phyloP scores from a whole-genome alignment of 2,888 invertebrate genomes.

The Eilema depressum region DNA sequence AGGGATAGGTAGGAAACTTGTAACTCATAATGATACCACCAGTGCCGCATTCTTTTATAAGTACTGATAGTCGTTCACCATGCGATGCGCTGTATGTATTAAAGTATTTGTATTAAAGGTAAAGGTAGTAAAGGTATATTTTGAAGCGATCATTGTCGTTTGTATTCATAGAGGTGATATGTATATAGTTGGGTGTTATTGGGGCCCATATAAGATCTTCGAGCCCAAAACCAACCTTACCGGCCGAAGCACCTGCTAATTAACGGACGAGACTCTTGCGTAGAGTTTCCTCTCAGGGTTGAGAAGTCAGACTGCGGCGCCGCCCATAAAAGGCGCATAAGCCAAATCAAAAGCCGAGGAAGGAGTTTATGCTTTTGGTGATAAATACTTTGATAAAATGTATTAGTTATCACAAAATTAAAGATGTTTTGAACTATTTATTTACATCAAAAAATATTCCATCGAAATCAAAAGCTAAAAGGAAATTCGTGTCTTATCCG shows the following conservation, averaged over 20 bases:
- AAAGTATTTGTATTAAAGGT: too few relatives aligned
- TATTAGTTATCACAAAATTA: not conserved
- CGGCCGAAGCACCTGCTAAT: too few relatives aligned
- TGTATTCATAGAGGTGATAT: too few relatives aligned
- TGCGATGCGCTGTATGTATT: not conserved
- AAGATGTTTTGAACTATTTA: not conserved
- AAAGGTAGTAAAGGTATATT: not conserved
- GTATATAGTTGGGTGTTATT: too few relatives aligned
- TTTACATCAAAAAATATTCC: not conserved
- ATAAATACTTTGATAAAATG: not conserved
- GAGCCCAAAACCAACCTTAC: too few relatives aligned
- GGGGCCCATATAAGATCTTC: too few relatives aligned
- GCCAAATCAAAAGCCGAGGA: too few relatives aligned
- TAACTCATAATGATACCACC: not conserved
- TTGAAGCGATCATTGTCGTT: not conserved
- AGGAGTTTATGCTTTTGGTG: too few relatives aligned
- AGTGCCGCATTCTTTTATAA: not conserved
- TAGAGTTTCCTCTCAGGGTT: too few relatives aligned
- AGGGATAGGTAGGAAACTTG: not conserved
- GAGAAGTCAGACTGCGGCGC: too few relatives aligned
- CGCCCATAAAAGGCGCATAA: too few relatives aligned
- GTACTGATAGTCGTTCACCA: not conserved
- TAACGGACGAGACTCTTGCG: too few relatives aligned
- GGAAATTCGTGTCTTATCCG: slow-evolving; percentile 31
- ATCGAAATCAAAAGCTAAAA: slow-evolving; percentile 16